Evolutionary conservation across 2,888 invertebrate genomes (phyloP), one percentile per base, ranked within the genome.

Genomic region (Siphonodentalium dalli): DNA sequence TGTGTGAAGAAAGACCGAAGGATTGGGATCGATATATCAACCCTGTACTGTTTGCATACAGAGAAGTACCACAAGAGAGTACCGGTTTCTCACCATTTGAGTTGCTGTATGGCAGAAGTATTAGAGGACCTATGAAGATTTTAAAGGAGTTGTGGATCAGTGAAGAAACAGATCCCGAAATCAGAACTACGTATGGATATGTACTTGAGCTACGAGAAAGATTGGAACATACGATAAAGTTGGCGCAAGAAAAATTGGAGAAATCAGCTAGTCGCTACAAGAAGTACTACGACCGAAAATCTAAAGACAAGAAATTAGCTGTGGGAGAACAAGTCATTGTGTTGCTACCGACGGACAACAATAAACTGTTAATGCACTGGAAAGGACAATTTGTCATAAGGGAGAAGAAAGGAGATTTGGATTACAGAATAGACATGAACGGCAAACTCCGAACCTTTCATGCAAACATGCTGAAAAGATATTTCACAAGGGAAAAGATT

Each of bases 21-120:
- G 48, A 65, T 20, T 66, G 66, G 65, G 65, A 69, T 39, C 41
- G 54, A 29, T 63, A 57, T 37, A 21, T 64, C 13, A 20, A 55
- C 26, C 34, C 56, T 5, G 29, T 57, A 2, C 34, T 65, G 15
- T 66, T 66, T 48, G 61, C 59, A 4, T 63, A 63, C n/a, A 33
- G 63, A 21, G 66, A 62, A 39, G 55, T 49, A 4, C 58, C 58
- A 21, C 58, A 65, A 29, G 53, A 41, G n/a, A 56, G 50, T 46
- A 28, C 39, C 23, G 54, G 56, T 2, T 65, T 63, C 28, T 50
- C 57, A 2, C 61, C 58, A 11, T 60, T 63, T 42, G 54, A 60
- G 33, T 31, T 51, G 15, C 7, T 58, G 13, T 61, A 39, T 54
- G 58, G 56, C 9, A 26, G 56, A n/a, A 43, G 45, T 11, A 54